Evolutionary conservation across 2,113 vertebrate genomes (phyloP), one percentile per base, ranked within the genome.

Genomic region (Vulpes lagopus): DNA sequence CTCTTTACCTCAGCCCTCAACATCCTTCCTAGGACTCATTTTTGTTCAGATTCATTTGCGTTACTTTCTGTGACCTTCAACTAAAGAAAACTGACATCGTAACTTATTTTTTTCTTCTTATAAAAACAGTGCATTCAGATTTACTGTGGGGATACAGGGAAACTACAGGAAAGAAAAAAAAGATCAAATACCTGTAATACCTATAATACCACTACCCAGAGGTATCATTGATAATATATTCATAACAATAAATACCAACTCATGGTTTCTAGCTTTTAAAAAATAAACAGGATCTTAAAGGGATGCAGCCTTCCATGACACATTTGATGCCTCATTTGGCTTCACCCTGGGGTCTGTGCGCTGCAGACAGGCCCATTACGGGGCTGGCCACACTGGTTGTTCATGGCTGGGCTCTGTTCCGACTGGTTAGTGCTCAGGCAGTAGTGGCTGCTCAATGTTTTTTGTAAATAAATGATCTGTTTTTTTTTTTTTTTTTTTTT

Each of bases 381-480:
- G 19, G 38, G 7, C 27, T 38, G 89, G 51, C 59, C 49, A 15
- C 30, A 14, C 16, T 51, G 16, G 23, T 8, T 38, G 17, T 32
- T 15, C 8, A 7, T 11, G 35, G 25, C n/a, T 16, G 22, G 78
- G 19, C 74, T 80, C 27, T 49, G 19, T 35, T 51, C 51, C 5
- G 16, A 1, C 20, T 8, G 3, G 7, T 57, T 5, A 69, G 19
- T 0, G 22, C 27, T 43, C 30, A 11, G 59, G 59, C 0, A 14
- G 23, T 23, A 8, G 32, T 23, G 38, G 19, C 67, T 23, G 14
- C 8, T 32, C 9, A 2, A 4, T 11, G 60, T 53, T 59, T 89
- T 89, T 30, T 62, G 53, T 62, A 30, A 78, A 91, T 38, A 85
- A n/a, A 83, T n/a, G 11, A 49, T 30, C 32, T 23, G 43, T 11